Base-by-base conservation (phyloP, 2,797 vertebrate genomes). In the Coilia nasus region DNA sequence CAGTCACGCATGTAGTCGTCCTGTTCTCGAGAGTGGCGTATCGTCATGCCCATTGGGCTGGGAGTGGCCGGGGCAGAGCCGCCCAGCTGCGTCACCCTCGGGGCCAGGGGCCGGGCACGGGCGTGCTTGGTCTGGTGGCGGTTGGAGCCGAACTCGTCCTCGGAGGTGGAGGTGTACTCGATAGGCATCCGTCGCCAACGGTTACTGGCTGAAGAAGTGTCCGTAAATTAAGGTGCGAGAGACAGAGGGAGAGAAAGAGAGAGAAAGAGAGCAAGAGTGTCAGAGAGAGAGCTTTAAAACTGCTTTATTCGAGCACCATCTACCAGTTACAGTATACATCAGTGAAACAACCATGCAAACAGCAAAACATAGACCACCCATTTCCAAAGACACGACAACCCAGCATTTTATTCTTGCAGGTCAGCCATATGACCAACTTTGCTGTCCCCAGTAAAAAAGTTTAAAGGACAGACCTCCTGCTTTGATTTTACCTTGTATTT, bases 131-230 rank as follows among this genome's bases (percentile, higher is more conserved):
- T 96, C 85, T 95, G 92, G 94, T 98, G 98, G 92, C 97, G 97
- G 92, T 98, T 99, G 90, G 98, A 98, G 94, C 98, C 97, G 17
- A 98, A 98, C 92, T 99, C 98, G 90, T 99, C 98, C 95, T 99
- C 98, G 85, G 98, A 99, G 88, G 98, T 99, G 95, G 98, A 99
- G 86, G 97, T 97, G 90, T 99, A 99, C 89, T 99, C 98, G 90
- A 97, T 96, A 87, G 97, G 97, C 90, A 98, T 95, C 84, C 97
- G 97, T 86, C 97, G 97, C 97, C 97, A 99, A 91, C 97, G 96
- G 90, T 96, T 95, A 91, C 95, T 94, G 88, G 96, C 97, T 98
- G 94, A 21, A 19, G 83, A 35, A 28, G 23, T 82, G 91, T 86
- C 87, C 81, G 86, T 85, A 88, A 85, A 92, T 44, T 21, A 17